Evolutionary conservation across 2,113 vertebrate genomes (phyloP), one percentile per base, ranked within the genome.

Genomic region (Pachycephala philippinensis): DNA sequence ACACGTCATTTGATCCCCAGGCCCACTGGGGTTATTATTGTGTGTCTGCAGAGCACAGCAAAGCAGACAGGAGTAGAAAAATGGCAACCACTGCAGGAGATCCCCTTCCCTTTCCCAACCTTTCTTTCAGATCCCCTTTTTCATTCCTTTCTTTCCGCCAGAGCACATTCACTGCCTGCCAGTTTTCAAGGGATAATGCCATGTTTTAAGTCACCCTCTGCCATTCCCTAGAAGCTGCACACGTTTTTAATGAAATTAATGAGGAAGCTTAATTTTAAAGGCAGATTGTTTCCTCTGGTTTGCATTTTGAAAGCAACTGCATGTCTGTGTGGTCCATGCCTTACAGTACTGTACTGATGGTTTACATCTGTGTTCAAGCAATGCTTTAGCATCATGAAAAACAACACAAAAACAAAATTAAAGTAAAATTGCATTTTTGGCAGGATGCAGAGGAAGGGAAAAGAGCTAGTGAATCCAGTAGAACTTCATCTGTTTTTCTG

Each of bases 1-100:
- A 97, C 95, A 96, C 96, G 74, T 98, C 98, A 98, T 98, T 97
- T 98, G 98, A 99, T 98, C 98, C 98, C 90, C 23, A 0, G 83
- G 96, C 96, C 96, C 95, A 94, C 88, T 91, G 95, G 97, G 98
- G 96, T 97, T 98, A 97, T 96, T 97, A 97, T 94, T 91, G 91
- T 94, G 93, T 95, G 95, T 97, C 97, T 98, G 95, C 89, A 95
- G 90, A 96, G 92, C 68, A 42, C 84, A 50, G 95, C 69, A 65
- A 82, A 89, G 96, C 91, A 97, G 95, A 92, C 84, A 64, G 86
- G 61, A 96, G 96, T 53, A 97, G 79, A 96, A 96, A 96, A 93
- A 94, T 89, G 87, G 96, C 88, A 85, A 44, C 71, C 72, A 37
- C 84, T 40, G 61, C 86, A 96, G 81, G 95, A 96, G 95, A 79